Conservation (phyloP, 2,113 vertebrate species). For the Oreochromis spilurus region DNA sequence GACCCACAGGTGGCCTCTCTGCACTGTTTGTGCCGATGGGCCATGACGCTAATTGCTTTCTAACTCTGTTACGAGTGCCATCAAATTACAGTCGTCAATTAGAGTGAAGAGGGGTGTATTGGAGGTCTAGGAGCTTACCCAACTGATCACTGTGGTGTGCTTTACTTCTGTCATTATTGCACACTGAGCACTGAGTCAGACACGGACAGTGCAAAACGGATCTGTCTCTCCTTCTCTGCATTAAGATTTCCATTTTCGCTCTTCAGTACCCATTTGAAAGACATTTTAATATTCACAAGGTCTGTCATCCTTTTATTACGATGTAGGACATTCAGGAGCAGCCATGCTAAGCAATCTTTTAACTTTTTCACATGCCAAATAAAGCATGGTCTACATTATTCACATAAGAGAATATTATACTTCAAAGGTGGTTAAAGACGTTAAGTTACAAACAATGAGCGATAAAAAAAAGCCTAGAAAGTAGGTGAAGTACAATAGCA, state of each 20-base stretch:
- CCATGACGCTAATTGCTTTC: constrained; percentile 78
- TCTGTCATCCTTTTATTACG: background rate
- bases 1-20: constrained; percentile 76
- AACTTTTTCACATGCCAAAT: background rate
- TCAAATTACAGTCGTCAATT: constrained; percentile 76
- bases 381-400: background rate
- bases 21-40: constrained; percentile 64
- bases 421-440: background rate
- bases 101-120: constrained; percentile 57
- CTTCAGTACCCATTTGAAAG: background rate
- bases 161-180: constrained; percentile 64
- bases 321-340: background rate
- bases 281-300: background rate
- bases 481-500: constrained; percentile 34
- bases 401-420: background rate
- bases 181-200: constrained; percentile 51
- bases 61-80: constrained; percentile 77
- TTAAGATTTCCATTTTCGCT: background rate
- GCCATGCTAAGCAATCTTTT: background rate
- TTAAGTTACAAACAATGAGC: background rate
- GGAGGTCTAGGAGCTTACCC: constrained; percentile 61
- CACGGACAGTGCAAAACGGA: constrained; percentile 18
- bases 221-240: background rate
- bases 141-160: constrained; percentile 43
- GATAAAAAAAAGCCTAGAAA: constrained; percentile 43